These are phyloP conservation scores for Enteromius paludinosus DNA, from an alignment of 2,797 vertebrate genomes.

Conservation along the genomic window DNA sequence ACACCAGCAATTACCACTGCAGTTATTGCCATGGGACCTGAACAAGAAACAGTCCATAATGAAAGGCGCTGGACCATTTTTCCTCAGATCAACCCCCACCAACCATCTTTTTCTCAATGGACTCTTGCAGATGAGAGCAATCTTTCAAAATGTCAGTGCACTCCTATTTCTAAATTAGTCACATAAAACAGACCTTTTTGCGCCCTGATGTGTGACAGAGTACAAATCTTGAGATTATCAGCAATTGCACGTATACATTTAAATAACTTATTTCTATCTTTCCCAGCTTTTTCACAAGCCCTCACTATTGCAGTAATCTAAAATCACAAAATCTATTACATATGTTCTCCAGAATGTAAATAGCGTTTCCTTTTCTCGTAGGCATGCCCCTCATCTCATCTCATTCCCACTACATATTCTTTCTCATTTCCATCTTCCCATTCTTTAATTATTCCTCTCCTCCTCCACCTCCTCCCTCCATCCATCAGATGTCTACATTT, in stretches of 20 bases:
- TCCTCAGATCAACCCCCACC: not conserved
- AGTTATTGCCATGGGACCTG: constrained; percentile 30
- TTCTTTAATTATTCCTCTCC: not conserved
- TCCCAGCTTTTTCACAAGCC: not conserved
- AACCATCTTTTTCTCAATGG: constrained; percentile 21
- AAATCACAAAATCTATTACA: not conserved
- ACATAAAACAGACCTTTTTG: constrained; percentile 15
- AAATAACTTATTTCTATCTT: not conserved
- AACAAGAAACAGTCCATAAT: constrained; percentile 3
- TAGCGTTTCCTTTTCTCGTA: not conserved
- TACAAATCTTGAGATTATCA: constrained; percentile 5
- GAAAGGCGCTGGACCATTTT: constrained; percentile 25
- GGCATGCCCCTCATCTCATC: not conserved
- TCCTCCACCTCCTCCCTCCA: not conserved
- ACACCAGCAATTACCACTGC: constrained; percentile 12
- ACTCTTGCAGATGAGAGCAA: constrained; percentile 29
- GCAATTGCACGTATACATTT: not conserved
- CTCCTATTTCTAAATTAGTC: constrained; percentile 1
- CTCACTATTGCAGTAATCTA: not conserved
- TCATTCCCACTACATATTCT: not conserved
- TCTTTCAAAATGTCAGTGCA: constrained; percentile 31
- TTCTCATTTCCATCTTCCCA: not conserved
- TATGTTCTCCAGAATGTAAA: constrained; percentile 6
- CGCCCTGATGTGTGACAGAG: not conserved
- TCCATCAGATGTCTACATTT: constrained; percentile 7